Base-by-base conservation (phyloP, 1,140 invertebrate genomes). In the Drosophila truncata region DNA sequence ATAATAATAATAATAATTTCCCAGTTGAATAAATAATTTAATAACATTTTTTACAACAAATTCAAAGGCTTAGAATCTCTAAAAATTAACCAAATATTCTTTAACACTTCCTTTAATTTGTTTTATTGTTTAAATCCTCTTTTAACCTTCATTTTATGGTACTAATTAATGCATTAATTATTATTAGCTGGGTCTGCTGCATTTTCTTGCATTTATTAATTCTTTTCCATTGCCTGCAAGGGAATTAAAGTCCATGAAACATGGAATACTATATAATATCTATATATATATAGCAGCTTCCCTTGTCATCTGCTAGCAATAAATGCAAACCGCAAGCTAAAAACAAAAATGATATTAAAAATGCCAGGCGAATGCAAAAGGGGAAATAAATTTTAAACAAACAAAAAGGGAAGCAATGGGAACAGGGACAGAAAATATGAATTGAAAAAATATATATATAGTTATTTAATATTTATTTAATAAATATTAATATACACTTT, bases 261-360 rank as follows among this genome's bases (percentile, higher is more conserved):
- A 31, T 64, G 14, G 11, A 42, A 42, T 25, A 25, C 31, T 8
- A 27, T 59, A 60, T 25, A 63, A 16, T 25, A 16, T 9, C 1
- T 23, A 23, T 16, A 46, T 25, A 16, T 16, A 14, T 23, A 44
- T 3, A 14, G 2, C 14, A 9, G 25, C 23, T 16, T 14, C 23
- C 23, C 14, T 10, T 18, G 71, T 76, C 81, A 80, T 79, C 80
- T 83, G 80, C 64, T 72, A 76, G 78, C 81, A 83, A 83, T 84
- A 83, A 83, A 83, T 60, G 54, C 59, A 66, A 41, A 35, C 47
- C 58, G 37, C 61, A 57, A 54, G 72, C 72, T 63, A 57, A 80
- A 63, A 63, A 63, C 44, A 69, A 35, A 58, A 31, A 23, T 13
- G 23, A 18, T 18, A 9, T 8, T 9, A 27, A 54, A 66, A 55